Evolutionary conservation across 2,888 invertebrate species (phyloP).

Genomic region (Emmelina monodactyla): DNA sequence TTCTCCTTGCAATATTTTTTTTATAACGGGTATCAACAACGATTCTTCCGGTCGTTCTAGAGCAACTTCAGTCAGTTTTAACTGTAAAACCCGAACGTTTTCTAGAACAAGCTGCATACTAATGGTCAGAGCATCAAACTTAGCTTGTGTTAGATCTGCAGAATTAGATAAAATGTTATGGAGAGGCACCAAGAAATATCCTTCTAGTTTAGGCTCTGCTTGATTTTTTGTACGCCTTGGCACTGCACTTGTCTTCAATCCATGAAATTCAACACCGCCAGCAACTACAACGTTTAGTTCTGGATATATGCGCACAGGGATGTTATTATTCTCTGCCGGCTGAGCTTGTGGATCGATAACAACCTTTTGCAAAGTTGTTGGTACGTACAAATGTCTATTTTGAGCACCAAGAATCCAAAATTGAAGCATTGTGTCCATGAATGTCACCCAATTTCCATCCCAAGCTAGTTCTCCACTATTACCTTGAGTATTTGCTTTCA

Average conservation of each 20-base stretch:
- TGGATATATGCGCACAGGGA: slow-evolving; percentile 74
- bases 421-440: slow-evolving; percentile 96
- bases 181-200: slow-evolving; percentile 83
- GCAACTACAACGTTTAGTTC: slow-evolving; percentile 76
- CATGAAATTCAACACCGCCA: slow-evolving; percentile 88
- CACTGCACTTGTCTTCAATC: slow-evolving; percentile 90
- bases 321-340: slow-evolving; percentile 27
- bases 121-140: slow-evolving; percentile 71
- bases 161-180: slow-evolving; percentile 52
- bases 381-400: slow-evolving; percentile 83
- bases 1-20: slow-evolving; percentile 74
- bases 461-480: slow-evolving; percentile 78
- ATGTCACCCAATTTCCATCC: slow-evolving; percentile 94
- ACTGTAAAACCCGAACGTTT: slow-evolving; percentile 74
- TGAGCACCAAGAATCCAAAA: slow-evolving; percentile 83
- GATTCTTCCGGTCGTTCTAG: slow-evolving; percentile 71
- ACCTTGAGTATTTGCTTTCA: slow-evolving; percentile 75
- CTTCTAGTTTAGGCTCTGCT: slow-evolving; percentile 82
- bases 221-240: slow-evolving; percentile 83
- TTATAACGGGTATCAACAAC: slow-evolving; percentile 67
- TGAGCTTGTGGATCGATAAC: slow-evolving; percentile 83
- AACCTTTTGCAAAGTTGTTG: slow-evolving; percentile 84
- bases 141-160: slow-evolving; percentile 70
- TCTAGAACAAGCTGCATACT: slow-evolving; percentile 79
- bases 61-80: slow-evolving; percentile 78